Evolutionary conservation across 1,140 invertebrate genomes (phyloP).

Genomic region (Caerostris darwini): DNA sequence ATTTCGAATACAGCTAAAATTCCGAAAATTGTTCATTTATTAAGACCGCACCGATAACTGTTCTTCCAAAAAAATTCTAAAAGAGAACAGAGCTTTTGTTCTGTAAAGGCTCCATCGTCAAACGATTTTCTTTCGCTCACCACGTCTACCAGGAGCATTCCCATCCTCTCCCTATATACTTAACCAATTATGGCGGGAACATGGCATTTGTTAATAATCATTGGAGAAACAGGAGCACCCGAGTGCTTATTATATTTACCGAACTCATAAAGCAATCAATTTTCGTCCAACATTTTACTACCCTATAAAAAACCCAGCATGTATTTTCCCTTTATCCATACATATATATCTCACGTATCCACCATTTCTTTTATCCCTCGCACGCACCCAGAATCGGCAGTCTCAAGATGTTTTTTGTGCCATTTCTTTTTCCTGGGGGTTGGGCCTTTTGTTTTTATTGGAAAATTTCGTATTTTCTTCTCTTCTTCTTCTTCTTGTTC

Average conservation of each 20-base stretch:
- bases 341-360: slow-evolving; percentile 66
- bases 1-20: too few relatives aligned
- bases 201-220: slow-evolving; percentile 68
- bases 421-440: slow-evolving; percentile 1
- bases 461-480: slow-evolving; percentile 2
- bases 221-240: slow-evolving; percentile 32
- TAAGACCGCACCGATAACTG: too few relatives aligned
- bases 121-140: not conserved
- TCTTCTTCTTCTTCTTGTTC: not conserved
- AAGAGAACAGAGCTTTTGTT: too few relatives aligned
- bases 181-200: slow-evolving; percentile 40
- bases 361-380: slow-evolving; percentile 46
- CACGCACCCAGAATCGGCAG: slow-evolving; percentile 16
- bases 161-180: not conserved
- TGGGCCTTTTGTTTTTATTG: not conserved
- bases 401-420: not conserved
- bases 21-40: too few relatives aligned
- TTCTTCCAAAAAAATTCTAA: too few relatives aligned
- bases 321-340: slow-evolving; percentile 15
- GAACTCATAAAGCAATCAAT: slow-evolving; percentile 72
- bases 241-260: slow-evolving; percentile 69
- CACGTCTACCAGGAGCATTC: not conserved
- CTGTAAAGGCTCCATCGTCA: not conserved
- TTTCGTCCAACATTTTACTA: slow-evolving; percentile 68
- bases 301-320: slow-evolving; percentile 45